Percentiles rank a stretch among this genome's conserved stretches.
Conservation (phyloP, 2,113 vertebrate species). For the Genyomyrus donnyi region DNA sequence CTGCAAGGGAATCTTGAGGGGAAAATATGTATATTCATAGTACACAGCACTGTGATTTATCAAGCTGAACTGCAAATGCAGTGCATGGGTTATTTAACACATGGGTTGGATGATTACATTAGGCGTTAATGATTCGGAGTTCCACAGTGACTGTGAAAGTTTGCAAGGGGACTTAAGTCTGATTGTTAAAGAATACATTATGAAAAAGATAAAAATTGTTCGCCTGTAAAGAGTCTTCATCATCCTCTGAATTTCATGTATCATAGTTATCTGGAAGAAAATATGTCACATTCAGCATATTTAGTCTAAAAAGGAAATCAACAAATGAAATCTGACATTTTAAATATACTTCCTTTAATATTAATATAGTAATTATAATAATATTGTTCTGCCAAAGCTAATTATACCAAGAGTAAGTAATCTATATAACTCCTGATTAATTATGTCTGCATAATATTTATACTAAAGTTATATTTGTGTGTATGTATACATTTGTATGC, state of each 20-base stretch:
- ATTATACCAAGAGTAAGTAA: not conserved
- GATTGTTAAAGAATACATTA: not conserved
- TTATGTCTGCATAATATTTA: not conserved
- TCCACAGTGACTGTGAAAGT: not conserved
- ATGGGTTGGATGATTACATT: not conserved
- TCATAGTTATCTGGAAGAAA: not conserved
- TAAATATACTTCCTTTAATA: not conserved
- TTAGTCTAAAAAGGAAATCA: not conserved
- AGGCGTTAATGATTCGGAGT: not conserved
- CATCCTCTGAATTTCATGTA: not conserved
- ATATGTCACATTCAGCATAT: not conserved
- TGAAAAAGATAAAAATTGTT: not conserved
- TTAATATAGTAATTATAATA: not conserved
- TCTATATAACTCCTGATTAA: not conserved
- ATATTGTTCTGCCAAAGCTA: not conserved
- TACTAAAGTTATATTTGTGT: not conserved
- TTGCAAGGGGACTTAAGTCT: not conserved
- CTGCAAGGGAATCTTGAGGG: not conserved
- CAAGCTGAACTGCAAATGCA: not conserved
- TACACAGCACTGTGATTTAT: not conserved
- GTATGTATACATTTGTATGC: not conserved
- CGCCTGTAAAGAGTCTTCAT: not conserved
- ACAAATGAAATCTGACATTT: not conserved
- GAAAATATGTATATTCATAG: not conserved
- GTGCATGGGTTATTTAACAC: not conserved